Base-by-base conservation (phyloP, 2,113 vertebrate species). In the Todiramphus saurophagus region DNA sequence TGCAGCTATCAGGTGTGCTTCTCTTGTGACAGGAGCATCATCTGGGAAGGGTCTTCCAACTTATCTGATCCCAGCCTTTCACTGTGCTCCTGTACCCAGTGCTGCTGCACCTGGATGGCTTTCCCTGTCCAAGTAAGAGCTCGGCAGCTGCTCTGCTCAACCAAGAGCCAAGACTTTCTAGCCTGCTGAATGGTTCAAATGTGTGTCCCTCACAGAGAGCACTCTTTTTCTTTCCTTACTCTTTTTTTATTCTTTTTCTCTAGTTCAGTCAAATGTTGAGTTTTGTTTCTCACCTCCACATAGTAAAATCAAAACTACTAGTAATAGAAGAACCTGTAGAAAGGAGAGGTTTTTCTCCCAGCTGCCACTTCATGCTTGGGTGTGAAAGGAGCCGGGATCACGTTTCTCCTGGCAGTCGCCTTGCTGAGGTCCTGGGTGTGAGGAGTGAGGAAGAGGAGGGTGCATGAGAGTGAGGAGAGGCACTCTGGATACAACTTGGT, bases 271-370 rank as follows among this genome's bases (percentile, higher is more conserved):
- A 94, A 75, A 73, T 76, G 83, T 89, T 37, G 27, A 62, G 92
- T 95, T 96, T 95, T 95, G 76, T 75, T 96, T 96, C 92, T 95
- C 86, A 79, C 80, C 80, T 92, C 27, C 80, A 81, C 9, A 1
- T 67, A 95, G 92, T 92, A 82, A 96, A 93, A 93, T 88, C 67
- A 87, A 89, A 95, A 91, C 83, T 73, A 81, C 86, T 95, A 93
- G 86, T 95, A 95, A 91, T 35, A 93, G 58, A 95, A 81, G 77
- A 94, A 90, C 86, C 50, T 93, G 66, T 64, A 87, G 69, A 75
- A 91, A 87, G 31, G 48, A 64, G 66, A 86, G 79, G 10, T 64
- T 96, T 96, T 94, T 68, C 67, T 94, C 48, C 30, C 5, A 16
- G 89, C 74, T 92, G 44, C 62, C 35, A 9, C 77, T 79, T 86